Evolutionary conservation across 2,113 vertebrate species (phyloP), one percentile per base, ranked within the genome.

Genomic region (Recurvirostra avosetta): DNA sequence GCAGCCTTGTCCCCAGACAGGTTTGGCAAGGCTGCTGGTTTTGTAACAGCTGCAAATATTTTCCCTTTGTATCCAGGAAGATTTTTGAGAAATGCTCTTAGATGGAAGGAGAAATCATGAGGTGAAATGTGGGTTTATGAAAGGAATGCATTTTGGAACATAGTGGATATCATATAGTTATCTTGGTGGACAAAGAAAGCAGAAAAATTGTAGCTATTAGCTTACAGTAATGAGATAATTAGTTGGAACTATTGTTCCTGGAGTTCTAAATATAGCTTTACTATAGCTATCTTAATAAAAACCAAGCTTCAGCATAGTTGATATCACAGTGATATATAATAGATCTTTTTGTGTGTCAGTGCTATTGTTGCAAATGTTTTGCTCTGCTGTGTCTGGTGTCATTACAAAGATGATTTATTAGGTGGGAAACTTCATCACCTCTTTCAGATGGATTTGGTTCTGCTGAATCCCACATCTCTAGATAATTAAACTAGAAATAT

Each of bases 321-420:
- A 38, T 88, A 77, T 59, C 36, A 58, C n/a, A 53, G 20, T 43
- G 47, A 45, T 41, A 77, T 71, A 88, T 41, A 95, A 67, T 23
- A 75, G 38, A 55, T 80, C 12, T 55, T 73, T 78, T 43, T 67
- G 6, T 84, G 11, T 88, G n/a, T 45, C n/a, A 59, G 6, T 78
- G 40, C 41, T 76, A 12, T 91, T 91, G 43, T 91, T 90, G 40
- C 61, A 83, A 90, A 50, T 86, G 86, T 82, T 95, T 95, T 88
- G 19, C 50, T 88, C 63, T 88, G 41, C 47, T 81, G 13, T 59
- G 19, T 78, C 55, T 80, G 43, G 13, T 55, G 19, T 36, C 40
- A 56, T 78, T 72, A 49, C 17, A 49, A 62, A 71, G 25, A 56
- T 40, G 11, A 81, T 92, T 93, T 83, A 43, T 63, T 86, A 55